Evolutionary conservation across 2,113 vertebrate genomes (phyloP).

Genomic region (Ochotona curzoniae): DNA sequence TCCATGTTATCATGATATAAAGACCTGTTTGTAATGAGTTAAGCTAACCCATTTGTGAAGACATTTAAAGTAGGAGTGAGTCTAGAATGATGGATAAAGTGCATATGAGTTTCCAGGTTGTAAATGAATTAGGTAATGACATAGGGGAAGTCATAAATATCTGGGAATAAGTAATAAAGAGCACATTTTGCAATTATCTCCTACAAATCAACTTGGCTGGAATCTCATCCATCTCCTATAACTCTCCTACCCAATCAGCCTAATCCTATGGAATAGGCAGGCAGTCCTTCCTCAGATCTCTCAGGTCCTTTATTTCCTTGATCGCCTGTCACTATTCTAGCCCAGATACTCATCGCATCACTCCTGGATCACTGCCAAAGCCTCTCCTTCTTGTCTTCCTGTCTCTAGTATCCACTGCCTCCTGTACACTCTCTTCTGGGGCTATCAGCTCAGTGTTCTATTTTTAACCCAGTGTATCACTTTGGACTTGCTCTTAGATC

Average conservation of each 20-base stretch:
- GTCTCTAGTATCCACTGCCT: not conserved
- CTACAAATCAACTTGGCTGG: slow-evolving; percentile 30
- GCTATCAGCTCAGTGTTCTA: not conserved
- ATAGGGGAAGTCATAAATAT: slow-evolving; percentile 63
- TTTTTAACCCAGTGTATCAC: not conserved
- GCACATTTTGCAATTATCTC: slow-evolving; percentile 41
- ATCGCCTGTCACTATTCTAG: not conserved
- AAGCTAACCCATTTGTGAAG: slow-evolving; percentile 38
- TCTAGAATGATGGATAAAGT: slow-evolving; percentile 57
- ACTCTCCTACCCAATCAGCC: not conserved
- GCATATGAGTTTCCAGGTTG: slow-evolving; percentile 47
- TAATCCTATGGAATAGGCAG: slow-evolving; percentile 21
- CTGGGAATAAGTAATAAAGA: slow-evolving; percentile 47
- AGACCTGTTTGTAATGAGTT: not conserved
- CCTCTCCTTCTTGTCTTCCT: not conserved
- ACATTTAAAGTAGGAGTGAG: not conserved
- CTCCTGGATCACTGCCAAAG: not conserved
- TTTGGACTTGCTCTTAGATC: not conserved
- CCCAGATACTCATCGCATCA: not conserved
- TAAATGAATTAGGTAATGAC: slow-evolving; percentile 68
- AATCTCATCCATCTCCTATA: slow-evolving; percentile 42
- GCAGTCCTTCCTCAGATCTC: not conserved
- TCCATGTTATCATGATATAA: slow-evolving; percentile 8
- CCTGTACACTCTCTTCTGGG: not conserved
- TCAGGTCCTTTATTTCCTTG: not conserved